Conservation (phyloP, 2,113 vertebrate species). For the Vulpes vulpes region DNA sequence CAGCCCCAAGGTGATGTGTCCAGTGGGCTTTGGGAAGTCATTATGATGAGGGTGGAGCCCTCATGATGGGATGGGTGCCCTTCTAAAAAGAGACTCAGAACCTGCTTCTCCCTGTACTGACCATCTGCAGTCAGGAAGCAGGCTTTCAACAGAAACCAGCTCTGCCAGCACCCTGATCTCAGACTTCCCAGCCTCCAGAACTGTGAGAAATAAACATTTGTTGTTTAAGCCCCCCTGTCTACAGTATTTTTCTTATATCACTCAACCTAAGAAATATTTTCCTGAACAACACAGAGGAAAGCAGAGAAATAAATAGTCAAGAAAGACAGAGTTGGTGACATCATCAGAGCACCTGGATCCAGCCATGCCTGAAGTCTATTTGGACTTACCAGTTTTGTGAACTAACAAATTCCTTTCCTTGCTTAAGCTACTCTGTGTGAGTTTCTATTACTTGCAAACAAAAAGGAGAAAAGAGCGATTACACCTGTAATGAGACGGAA, state of each 20-base stretch:
- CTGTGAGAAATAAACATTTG: too few relatives aligned
- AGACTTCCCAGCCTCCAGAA: neutral
- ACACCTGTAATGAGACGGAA: constrained; percentile 51
- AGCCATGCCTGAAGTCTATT: neutral
- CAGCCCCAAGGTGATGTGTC: neutral
- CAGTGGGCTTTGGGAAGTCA: neutral
- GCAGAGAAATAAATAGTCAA: neutral
- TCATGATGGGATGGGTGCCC: neutral
- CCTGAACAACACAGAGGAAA: neutral
- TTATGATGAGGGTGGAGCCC: too few relatives aligned
- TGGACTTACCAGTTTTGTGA: neutral
- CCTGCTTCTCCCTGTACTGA: neutral
- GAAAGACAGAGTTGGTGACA: neutral
- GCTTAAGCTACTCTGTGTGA: neutral
- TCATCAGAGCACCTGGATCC: neutral
- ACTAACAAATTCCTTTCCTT: constrained; percentile 21
- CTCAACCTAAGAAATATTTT: neutral
- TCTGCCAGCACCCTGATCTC: neutral
- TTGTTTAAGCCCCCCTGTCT: too few relatives aligned
- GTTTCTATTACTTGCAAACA: constrained; percentile 45
- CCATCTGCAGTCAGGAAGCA: neutral
- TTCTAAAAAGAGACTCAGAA: neutral
- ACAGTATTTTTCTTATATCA: neutral
- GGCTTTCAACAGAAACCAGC: neutral
- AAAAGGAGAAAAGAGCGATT: constrained; percentile 42